A percentile compares a stretch with the other conserved stretches of the same genome.
These are phyloP conservation scores for Tetramorium parvispinum DNA, from an alignment of 1,140 invertebrate genomes.

Conservation along the genomic window DNA sequence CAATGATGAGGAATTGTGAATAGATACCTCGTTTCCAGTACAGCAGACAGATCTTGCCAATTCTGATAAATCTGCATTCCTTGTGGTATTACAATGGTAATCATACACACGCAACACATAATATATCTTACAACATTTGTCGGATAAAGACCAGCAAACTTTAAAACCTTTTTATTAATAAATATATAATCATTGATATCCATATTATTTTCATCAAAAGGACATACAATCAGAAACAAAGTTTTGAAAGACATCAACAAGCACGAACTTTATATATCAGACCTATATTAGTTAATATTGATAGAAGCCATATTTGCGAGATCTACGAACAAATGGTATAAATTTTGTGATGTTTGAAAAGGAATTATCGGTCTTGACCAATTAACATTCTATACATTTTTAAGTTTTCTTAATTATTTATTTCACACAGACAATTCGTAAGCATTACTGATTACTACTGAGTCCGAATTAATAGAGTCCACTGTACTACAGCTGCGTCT, in stretches of 20 bases:
- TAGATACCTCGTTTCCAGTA: conserved; percentile 75
- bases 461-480: not conserved
- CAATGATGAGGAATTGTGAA: not conserved
- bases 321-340: not conserved
- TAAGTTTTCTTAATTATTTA: not conserved
- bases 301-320: not conserved
- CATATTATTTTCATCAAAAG: conserved; percentile 46
- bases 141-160: conserved; percentile 76
- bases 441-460: not conserved
- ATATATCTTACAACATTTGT: conserved; percentile 66
- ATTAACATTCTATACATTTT: not conserved
- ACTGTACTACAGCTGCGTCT: not conserved
- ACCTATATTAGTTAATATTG: not conserved
- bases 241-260: not conserved
- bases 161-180: conserved; percentile 72
- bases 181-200: conserved; percentile 69
- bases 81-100: conserved; percentile 74
- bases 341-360: conserved; percentile 21
- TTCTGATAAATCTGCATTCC: conserved; percentile 66
- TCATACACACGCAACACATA: conserved; percentile 65
- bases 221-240: not conserved
- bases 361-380: not conserved
- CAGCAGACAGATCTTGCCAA: conserved; percentile 61
- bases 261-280: conserved; percentile 19
- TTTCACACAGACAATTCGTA: not conserved